phyloP scores from a whole-genome alignment of 1,140 invertebrate species.

The Calephelis nemesis region DNA sequence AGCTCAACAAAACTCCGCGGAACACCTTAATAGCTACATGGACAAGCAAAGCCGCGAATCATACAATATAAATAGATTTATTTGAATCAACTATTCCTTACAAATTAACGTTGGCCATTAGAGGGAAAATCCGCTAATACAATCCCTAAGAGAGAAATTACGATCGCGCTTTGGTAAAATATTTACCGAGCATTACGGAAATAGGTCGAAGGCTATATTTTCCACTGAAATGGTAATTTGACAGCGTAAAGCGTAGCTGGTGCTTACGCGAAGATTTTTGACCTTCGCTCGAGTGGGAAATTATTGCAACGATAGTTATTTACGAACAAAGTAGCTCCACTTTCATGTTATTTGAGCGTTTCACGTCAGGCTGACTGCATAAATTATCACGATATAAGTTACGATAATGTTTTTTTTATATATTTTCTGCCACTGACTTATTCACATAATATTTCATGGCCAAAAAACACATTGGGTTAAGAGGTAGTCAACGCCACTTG shows the following conservation, averaged over 20 bases:
- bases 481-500: no score
- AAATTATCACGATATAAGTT: no score
- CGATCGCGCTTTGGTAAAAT: conserved; percentile 10
- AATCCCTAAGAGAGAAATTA: conserved; percentile 3
- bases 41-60: no score
- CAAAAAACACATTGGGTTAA: no score
- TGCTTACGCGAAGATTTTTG: conserved; percentile 5
- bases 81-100: neutral
- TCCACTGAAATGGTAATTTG: conserved; percentile 14
- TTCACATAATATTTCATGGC: no score
- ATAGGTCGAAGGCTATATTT: conserved; percentile 10
- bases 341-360: neutral
- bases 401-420: no score
- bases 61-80: no score
- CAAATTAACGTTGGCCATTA: neutral
- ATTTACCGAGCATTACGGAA: conserved; percentile 11
- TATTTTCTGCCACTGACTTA: no score
- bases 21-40: no score
- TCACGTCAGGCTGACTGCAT: no score
- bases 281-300: neutral
- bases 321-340: neutral
- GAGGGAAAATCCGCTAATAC: neutral
- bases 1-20: no score
- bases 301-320: neutral
- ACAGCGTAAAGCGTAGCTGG: conserved; percentile 5